Conservation (phyloP, 1,140 invertebrate genomes). For the Aphelenchoides fujianensis region DNA sequence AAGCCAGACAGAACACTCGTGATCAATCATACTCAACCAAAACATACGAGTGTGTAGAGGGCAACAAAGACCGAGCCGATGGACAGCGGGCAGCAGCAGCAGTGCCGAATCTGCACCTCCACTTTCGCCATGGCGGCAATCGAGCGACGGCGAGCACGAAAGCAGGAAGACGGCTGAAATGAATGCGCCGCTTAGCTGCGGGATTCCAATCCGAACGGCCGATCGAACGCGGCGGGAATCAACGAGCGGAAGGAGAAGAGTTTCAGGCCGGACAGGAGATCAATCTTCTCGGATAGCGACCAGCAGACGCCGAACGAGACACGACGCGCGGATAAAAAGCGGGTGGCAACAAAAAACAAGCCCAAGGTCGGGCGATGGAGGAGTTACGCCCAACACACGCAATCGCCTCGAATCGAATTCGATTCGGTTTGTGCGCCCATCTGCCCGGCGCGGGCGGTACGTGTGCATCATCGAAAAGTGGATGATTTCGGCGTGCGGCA, state of each 20-base stretch:
- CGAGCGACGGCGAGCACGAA: too few relatives aligned
- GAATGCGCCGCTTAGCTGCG: not conserved
- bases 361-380: not conserved
- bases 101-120: slow-evolving; percentile 58
- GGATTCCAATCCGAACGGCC: not conserved
- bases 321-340: not conserved
- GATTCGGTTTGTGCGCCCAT: not conserved
- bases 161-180: too few relatives aligned
- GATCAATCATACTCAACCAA: too few relatives aligned
- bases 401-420: not conserved
- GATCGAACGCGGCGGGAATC: too few relatives aligned
- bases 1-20: slow-evolving; percentile 39
- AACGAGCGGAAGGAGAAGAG: not conserved
- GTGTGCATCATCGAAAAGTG: too few relatives aligned
- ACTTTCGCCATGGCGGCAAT: slow-evolving; percentile 53
- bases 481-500: not conserved
- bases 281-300: too few relatives aligned
- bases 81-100: slow-evolving; percentile 58
- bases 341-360: slow-evolving; percentile 1
- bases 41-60: slow-evolving; percentile 58
- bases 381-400: not conserved
- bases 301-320: not conserved
- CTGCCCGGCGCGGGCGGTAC: not conserved
- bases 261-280: not conserved
- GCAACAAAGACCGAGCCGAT: slow-evolving; percentile 54